Evolutionary conservation across 2,888 invertebrate species (phyloP), one percentile per base, ranked within the genome.

Genomic region (Temnothorax rugatulus): DNA sequence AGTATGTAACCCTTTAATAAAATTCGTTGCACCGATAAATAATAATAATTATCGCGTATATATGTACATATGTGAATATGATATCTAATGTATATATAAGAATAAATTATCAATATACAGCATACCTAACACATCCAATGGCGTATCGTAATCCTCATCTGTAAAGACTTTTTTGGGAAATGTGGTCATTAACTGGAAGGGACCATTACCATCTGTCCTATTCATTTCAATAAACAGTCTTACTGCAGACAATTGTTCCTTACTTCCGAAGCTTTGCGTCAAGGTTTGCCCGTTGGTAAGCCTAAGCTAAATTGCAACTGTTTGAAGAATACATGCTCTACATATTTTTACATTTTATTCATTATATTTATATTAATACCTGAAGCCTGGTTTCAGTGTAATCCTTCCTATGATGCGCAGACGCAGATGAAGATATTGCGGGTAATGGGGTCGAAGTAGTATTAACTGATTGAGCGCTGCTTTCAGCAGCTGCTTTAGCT

Each of bases 211-310:
- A 91, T 98, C 97, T 61, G 97, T 96, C 75, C 98, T 96, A 92
- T 99, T 97, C 95, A 99, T 96, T 95, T 98, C 97, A 71, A 99
- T 96, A 95, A 96, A 99, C 59, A 99, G 95, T 93, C 98, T 96
- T 47, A 99, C 99, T 13, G 99, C 98, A 0, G 98, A 97, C 11
- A 99, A 95, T 85, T 98, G 97, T 93, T 99, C 99, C 93, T 98
- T 98, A 25, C 97, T 97, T 13, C 97, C 97, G 94, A 98, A 98
- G 4, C 96, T 96, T 93, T 98, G 97, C 0, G 96, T 96, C 41
- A 98, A 94, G 0, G 96, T 95, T 79, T 96, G 95, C 18, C 98
- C 98, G 95, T 97, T 97, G 0, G 97, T 97, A 66, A 98, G 95
- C 87, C 98, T 96, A 84, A 98, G 97, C 96, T 98, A 92, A 82